Conservation (phyloP, 2,888 invertebrate species). For the Corbicula japonica region DNA sequence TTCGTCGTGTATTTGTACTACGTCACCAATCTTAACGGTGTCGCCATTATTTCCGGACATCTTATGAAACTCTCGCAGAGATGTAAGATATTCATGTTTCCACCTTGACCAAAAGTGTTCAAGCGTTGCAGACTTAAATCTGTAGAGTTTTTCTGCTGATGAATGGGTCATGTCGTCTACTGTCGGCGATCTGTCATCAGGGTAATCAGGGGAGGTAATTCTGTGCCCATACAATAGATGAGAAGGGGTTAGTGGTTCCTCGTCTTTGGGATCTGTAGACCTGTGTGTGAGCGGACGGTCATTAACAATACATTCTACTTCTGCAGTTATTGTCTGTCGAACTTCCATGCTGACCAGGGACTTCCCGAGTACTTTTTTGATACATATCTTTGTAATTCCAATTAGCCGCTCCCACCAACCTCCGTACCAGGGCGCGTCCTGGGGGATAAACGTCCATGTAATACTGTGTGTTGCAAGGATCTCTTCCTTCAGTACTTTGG, state of each 20-base stretch:
- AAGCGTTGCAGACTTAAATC: conserved; percentile 3
- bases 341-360: conserved; percentile 27
- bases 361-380: conserved; percentile 20
- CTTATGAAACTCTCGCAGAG: conserved; percentile 39
- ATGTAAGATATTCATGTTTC: conserved; percentile 39
- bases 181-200: conserved; percentile 8
- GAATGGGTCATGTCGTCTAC: conserved; percentile 5
- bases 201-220: conserved; percentile 26
- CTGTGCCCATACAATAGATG: too few species aligned
- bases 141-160: conserved; percentile 3
- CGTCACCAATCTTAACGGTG: conserved; percentile 11
- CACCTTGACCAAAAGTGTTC: conserved; percentile 44
- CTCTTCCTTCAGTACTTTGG: background rate
- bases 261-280: conserved; percentile 36
- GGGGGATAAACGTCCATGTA: background rate
- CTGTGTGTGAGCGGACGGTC: conserved; percentile 48
- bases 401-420: conserved; percentile 3
- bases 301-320: too few species aligned
- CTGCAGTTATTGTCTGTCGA: conserved; percentile 35
- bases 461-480: too few species aligned
- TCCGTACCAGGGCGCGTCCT: background rate
- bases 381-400: background rate
- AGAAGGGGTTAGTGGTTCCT: conserved; percentile 45
- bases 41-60: conserved; percentile 11
- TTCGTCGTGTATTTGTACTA: too few species aligned